Conservation (phyloP, 2,113 vertebrate species). For the Procavia capensis region DNA sequence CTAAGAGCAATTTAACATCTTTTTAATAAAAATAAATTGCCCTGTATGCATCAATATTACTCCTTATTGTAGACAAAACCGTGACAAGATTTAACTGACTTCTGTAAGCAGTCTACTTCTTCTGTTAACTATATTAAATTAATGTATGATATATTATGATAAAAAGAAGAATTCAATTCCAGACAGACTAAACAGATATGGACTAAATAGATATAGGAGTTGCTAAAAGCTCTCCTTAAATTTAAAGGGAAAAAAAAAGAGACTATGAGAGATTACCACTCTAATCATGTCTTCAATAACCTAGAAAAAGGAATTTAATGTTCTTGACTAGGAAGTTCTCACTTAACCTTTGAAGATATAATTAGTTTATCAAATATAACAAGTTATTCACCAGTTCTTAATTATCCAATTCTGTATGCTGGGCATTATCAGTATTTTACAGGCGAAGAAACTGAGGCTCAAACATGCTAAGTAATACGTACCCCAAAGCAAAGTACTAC, state of each 20-base stretch:
- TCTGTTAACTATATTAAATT: background rate
- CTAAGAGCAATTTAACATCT: background rate
- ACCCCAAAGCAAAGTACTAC: background rate
- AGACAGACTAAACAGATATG: background rate
- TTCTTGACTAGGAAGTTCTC: background rate
- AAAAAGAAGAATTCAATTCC: background rate
- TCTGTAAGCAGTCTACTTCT: background rate
- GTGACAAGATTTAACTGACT: background rate
- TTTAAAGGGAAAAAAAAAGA: background rate
- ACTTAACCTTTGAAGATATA: background rate
- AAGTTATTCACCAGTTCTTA: background rate
- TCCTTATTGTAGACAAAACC: background rate
- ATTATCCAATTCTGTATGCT: background rate
- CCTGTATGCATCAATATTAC: background rate
- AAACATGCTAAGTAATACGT: rapidly evolving
- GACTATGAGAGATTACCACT: background rate
- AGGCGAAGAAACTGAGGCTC: background rate
- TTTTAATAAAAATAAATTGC: background rate
- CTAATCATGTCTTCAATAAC: background rate
- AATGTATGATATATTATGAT: background rate
- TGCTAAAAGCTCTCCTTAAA: background rate
- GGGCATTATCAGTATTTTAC: background rate
- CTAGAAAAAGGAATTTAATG: background rate
- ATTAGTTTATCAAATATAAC: background rate
- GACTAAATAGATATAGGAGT: background rate